phyloP scores from a whole-genome alignment of 1,140 invertebrate species.

The Phymorhynchus buccinoides region DNA sequence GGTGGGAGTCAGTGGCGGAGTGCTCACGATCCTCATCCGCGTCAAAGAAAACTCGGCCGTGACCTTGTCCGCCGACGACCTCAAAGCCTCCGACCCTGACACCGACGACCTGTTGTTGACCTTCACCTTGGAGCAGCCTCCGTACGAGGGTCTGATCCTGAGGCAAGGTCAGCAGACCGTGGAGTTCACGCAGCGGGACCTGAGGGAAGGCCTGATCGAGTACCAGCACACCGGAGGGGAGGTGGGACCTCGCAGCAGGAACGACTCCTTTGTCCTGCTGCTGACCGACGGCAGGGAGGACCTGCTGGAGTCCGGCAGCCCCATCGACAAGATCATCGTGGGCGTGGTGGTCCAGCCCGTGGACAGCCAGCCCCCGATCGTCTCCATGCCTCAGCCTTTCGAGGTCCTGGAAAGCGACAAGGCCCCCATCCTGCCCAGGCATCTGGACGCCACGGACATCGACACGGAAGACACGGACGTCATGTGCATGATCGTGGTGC shows the following conservation, averaged over 20 bases:
- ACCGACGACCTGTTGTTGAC: slow-evolving; percentile 66
- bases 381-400: slow-evolving; percentile 57
- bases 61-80: slow-evolving; percentile 57
- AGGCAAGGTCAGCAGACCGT: slow-evolving; percentile 56
- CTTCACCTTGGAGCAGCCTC: slow-evolving; percentile 64
- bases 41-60: slow-evolving; percentile 64
- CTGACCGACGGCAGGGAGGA: slow-evolving; percentile 66
- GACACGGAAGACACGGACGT: slow-evolving; percentile 71
- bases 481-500: slow-evolving; percentile 69
- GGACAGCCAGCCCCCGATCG: slow-evolving; percentile 67
- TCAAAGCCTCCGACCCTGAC: slow-evolving; percentile 69
- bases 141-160: slow-evolving; percentile 64
- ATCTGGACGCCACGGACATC: slow-evolving; percentile 70
- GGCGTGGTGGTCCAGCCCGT: slow-evolving; percentile 68
- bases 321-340: slow-evolving; percentile 63
- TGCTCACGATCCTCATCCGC: slow-evolving; percentile 55
- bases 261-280: slow-evolving; percentile 70
- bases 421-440: slow-evolving; percentile 59
- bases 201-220: slow-evolving; percentile 61
- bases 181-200: slow-evolving; percentile 69
- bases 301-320: slow-evolving; percentile 64
- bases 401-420: slow-evolving; percentile 71
- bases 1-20: slow-evolving; percentile 54
- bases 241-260: slow-evolving; percentile 60
- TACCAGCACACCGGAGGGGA: slow-evolving; percentile 71